Base-by-base conservation (phyloP, 1,140 invertebrate species). In the Centruroides sculpturatus region DNA sequence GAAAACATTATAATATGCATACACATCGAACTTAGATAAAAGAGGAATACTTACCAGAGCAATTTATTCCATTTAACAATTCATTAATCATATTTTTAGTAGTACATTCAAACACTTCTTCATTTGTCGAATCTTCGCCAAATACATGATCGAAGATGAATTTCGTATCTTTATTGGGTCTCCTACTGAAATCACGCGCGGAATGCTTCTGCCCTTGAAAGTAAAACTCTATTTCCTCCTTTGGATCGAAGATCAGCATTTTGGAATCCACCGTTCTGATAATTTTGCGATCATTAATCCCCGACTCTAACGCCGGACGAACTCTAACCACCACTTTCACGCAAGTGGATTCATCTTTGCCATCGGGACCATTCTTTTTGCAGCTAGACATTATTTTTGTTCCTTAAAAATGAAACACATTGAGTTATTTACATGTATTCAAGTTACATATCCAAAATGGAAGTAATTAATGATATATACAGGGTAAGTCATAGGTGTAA, bases 121-220 rank as follows among this genome's bases (percentile, higher is more conserved):
- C 65, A 71, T 92, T 93, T 0, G 77, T 79, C 1, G 79, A 72
- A 23, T 74, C n/a, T 34, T 61, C 75, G 51, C 81, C 81, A 74
- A 89, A 96, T 0, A 97, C 85, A 64, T 79, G 74, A 74, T 95
- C 90, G 75, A 94, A 96, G 3, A 82, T 81, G 79, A 94, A 95
- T 56, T 86, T 82, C 35, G 91, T 70, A 66, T 96, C 86, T 70
- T 90, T 92, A 66, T 90, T 87, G 34, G 83, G 80, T 55, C 84
- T 84, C 69, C 88, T 90, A 5, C 84, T 76, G 49, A 92, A 82
- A 70, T 92, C 89, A 54, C 90, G 80, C 11, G 80, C 79, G 36
- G 81, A 83, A 66, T 91, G 86, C 58, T 83, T 82, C 0, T 84
- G 77, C 1, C 87, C 87, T 62, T 87, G 84, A 66, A 85, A 92